Conservation (phyloP, 2,113 vertebrate genomes). For the Psilopogon haemacephalus region DNA sequence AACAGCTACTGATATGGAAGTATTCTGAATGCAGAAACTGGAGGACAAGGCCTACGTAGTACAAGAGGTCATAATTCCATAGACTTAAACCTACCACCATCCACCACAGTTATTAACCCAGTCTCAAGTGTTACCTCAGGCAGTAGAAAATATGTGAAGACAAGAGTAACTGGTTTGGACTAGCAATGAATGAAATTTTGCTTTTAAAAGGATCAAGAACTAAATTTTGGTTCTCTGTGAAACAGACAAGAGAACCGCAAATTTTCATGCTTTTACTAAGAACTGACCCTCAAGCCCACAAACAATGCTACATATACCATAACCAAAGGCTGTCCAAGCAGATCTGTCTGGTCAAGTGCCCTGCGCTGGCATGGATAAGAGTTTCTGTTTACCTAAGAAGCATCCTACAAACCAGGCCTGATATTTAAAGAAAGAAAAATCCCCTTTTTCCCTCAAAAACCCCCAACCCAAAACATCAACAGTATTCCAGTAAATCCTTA, state of each 20-base stretch:
- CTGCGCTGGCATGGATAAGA: not conserved
- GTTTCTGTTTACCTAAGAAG: not conserved
- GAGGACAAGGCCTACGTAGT: not conserved
- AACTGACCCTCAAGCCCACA: not conserved
- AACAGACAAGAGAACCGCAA: not conserved
- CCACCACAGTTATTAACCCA: not conserved
- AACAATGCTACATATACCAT: fast-evolving
- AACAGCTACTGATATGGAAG: not conserved
- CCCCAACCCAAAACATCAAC: not conserved
- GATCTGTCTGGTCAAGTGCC: not conserved
- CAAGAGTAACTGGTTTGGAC: not conserved
- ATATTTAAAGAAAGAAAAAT: not conserved
- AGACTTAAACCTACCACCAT: not conserved
- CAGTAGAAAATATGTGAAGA: not conserved
- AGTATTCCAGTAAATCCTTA: too few species aligned
- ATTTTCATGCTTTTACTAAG: not conserved
- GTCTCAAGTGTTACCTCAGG: not conserved
- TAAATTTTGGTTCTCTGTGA: not conserved
- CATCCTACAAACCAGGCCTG: not conserved
- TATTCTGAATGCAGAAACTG: fast-evolving
- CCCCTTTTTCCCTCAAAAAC: not conserved
- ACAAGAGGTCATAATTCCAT: not conserved
- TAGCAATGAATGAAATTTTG: not conserved
- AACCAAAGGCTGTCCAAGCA: not conserved
- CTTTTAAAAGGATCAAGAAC: not conserved